A percentile compares a stretch with the other conserved stretches of the same genome.
Conservation (phyloP, 2,113 vertebrate species). For the Sinosuthora webbiana region DNA sequence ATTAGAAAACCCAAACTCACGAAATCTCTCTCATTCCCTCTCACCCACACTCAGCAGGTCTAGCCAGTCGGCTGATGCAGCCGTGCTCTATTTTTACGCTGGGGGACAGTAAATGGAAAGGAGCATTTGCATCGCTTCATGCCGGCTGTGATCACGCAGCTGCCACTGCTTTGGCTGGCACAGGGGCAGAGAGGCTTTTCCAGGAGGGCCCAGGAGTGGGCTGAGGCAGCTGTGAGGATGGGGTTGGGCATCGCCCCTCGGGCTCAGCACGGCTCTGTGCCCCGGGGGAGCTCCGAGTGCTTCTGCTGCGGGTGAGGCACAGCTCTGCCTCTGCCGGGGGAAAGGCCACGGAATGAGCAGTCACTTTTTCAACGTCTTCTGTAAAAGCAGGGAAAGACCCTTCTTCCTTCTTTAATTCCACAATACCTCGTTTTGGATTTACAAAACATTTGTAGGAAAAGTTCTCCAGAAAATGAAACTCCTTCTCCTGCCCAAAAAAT, state of each 20-base stretch:
- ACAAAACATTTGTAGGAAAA: neutral
- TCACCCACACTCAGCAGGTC: neutral
- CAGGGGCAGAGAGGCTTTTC: neutral
- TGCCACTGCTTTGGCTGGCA: neutral
- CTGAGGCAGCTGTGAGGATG: neutral
- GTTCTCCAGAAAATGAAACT: neutral
- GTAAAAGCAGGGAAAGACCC: neutral
- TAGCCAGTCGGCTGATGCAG: neutral
- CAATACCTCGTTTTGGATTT: neutral
- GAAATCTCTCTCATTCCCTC: neutral
- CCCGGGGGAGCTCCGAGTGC: rapidly evolving
- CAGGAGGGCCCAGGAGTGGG: neutral
- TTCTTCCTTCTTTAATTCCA: neutral
- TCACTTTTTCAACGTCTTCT: neutral
- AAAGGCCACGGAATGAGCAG: neutral
- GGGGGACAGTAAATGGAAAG: neutral
- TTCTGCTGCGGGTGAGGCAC: neutral
- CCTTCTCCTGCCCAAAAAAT: neutral
- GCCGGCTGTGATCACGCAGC: neutral
- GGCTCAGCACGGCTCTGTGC: neutral
- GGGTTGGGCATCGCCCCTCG: rapidly evolving
- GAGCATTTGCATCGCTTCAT: neutral
- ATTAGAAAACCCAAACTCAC: neutral
- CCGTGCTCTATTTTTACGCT: neutral
- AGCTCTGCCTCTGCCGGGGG: neutral